Evolutionary conservation across 2,888 invertebrate species (phyloP).

Genomic region (Xanthia togata): DNA sequence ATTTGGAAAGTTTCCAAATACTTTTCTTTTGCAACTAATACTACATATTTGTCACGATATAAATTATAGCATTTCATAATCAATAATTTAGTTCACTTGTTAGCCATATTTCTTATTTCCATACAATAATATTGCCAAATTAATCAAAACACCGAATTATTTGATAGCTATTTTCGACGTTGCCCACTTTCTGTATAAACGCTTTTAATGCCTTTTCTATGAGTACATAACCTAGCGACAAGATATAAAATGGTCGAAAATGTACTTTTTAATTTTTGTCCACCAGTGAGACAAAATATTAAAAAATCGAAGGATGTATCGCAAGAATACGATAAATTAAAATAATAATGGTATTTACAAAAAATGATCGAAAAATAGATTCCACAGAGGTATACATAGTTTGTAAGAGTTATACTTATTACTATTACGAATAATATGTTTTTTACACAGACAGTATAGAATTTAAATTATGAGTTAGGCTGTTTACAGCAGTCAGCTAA

Average conservation of each 20-base stretch:
- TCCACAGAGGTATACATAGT: conserved; percentile 48
- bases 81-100: too few species aligned
- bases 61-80: too few species aligned
- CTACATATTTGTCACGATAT: too few species aligned
- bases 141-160: too few species aligned
- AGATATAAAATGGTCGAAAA: conserved; percentile 5
- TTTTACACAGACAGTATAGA: conserved; percentile 48
- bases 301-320: conserved; percentile 4
- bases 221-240: conserved; percentile 6
- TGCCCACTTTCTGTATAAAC: too few species aligned
- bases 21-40: too few species aligned
- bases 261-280: background rate
- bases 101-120: too few species aligned
- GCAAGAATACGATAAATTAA: conserved; percentile 3
- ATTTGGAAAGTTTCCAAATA: too few species aligned
- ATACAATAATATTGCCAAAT: too few species aligned
- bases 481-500: conserved; percentile 50
- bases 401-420: conserved; percentile 27
- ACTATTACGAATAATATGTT: conserved; percentile 31
- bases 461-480: conserved; percentile 47
- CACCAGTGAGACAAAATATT: background rate
- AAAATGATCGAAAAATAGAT: conserved; percentile 65
- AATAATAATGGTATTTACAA: conserved; percentile 57
- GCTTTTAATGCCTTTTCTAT: background rate
- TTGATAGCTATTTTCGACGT: too few species aligned